These are phyloP conservation scores for Halocynthia roretzi DNA, from an alignment of 23 tunicate species.

Conservation along the genomic window DNA sequence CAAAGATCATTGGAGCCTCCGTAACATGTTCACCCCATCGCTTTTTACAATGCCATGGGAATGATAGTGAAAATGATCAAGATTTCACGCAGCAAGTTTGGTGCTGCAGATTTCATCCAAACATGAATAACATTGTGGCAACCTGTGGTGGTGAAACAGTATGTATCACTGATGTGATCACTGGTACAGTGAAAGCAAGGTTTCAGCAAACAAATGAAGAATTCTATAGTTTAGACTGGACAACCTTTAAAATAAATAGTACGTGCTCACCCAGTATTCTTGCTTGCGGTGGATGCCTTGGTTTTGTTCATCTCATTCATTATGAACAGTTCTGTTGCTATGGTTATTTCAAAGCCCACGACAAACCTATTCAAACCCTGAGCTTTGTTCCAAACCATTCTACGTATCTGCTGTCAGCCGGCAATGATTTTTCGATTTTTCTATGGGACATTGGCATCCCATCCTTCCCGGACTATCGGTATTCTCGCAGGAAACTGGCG, in stretches of 20 bases:
- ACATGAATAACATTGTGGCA: slow-evolving; percentile 49
- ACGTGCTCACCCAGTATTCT: slow-evolving; percentile 24
- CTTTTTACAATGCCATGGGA: slow-evolving; percentile 54
- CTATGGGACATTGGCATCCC: slow-evolving; percentile 66
- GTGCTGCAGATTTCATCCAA: slow-evolving; percentile 77
- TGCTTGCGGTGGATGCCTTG: slow-evolving; percentile 68
- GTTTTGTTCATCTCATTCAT: slow-evolving; percentile 57
- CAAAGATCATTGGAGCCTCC: no score
- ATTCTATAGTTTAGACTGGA: slow-evolving; percentile 80
- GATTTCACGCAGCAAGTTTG: slow-evolving; percentile 75
- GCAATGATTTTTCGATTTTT: slow-evolving; percentile 41
- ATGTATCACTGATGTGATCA: slow-evolving; percentile 60
- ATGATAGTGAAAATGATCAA: slow-evolving; percentile 22
- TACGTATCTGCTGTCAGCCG: slow-evolving; percentile 52
- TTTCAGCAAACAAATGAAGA: slow-evolving; percentile 75
- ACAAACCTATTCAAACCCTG: slow-evolving; percentile 68
- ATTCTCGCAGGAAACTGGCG: slow-evolving; percentile 42
- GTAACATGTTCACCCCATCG: not conserved
- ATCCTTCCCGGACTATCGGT: slow-evolving; percentile 48
- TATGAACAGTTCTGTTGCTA: slow-evolving; percentile 46
- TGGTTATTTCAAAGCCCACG: slow-evolving; percentile 60
- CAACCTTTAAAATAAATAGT: slow-evolving; percentile 13
- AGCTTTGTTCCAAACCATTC: slow-evolving; percentile 26
- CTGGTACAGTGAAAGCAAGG: slow-evolving; percentile 42
- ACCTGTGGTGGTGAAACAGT: slow-evolving; percentile 94